Percentiles rank a stretch among this genome's conserved stretches.
phyloP scores from a whole-genome alignment of 2,797 vertebrate genomes.

The Miichthys miiuy region DNA sequence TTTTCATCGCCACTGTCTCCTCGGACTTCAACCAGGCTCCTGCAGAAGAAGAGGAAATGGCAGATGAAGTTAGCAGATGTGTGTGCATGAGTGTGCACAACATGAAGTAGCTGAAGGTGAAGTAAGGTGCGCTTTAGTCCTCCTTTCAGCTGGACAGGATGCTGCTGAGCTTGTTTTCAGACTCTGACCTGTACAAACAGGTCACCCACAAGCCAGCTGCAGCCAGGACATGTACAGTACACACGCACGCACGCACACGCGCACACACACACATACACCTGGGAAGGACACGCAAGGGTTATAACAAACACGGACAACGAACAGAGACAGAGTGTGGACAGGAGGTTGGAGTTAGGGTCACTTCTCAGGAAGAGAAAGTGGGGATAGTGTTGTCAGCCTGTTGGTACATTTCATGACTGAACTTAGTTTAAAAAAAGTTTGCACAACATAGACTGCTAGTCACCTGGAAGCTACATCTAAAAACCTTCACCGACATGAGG shows the following conservation, averaged over 20 bases:
- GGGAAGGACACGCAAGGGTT: constrained; percentile 63
- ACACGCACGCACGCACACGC: background rate
- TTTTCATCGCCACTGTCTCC: constrained; percentile 92
- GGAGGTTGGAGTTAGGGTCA: constrained; percentile 14
- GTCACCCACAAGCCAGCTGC: constrained; percentile 53
- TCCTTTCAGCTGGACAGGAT: constrained; percentile 45
- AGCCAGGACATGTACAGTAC: constrained; percentile 21
- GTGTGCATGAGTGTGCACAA: constrained; percentile 15
- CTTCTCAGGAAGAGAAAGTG: background rate
- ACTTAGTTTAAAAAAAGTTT: background rate
- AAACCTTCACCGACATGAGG: background rate
- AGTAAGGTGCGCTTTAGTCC: constrained; percentile 19
- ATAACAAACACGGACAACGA: constrained; percentile 36
- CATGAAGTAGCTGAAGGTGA: constrained; percentile 36
- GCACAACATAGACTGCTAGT: background rate
- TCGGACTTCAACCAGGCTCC: constrained; percentile 94
- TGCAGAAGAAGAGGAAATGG: constrained; percentile 60
- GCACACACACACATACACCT: constrained; percentile 27
- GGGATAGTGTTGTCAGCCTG: background rate
- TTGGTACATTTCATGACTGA: background rate
- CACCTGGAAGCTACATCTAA: background rate
- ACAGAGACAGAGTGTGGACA: constrained; percentile 22
- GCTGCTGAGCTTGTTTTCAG: constrained; percentile 56
- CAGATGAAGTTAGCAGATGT: constrained; percentile 33
- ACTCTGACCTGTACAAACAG: constrained; percentile 43